phyloP scores from a whole-genome alignment of 1,140 invertebrate genomes.

The Plutomurus gul region DNA sequence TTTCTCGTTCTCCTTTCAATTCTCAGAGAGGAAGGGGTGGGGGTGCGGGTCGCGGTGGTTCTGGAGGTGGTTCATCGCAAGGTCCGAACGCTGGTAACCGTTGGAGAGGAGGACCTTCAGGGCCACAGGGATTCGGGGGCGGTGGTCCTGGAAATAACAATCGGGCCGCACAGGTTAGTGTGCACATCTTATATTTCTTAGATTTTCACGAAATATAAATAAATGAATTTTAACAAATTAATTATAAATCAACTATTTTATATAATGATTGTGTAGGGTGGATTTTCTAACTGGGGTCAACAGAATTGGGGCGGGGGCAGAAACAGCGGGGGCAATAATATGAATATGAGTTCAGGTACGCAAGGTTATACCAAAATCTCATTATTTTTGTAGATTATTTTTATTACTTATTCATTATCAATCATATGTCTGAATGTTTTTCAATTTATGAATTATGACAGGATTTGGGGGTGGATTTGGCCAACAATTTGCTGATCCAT shows the following conservation, averaged over 20 bases:
- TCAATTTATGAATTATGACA: not conserved
- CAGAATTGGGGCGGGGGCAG: not conserved
- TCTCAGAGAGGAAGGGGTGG: constrained; percentile 32
- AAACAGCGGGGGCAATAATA: not conserved
- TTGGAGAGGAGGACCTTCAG: constrained; percentile 4
- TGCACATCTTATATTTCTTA: not conserved
- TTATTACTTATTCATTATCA: not conserved
- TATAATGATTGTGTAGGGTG: not conserved
- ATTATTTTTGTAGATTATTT: not conserved
- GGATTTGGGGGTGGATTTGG: constrained; percentile 39
- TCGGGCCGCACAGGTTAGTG: not conserved
- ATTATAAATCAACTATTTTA: not conserved
- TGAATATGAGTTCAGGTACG: not conserved
- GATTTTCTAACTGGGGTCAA: constrained; percentile 13
- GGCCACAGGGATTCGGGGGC: not conserved
- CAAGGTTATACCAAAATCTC: no score
- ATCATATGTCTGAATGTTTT: not conserved
- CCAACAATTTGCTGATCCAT: constrained; percentile 36
- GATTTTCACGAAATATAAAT: no score
- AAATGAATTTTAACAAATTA: no score
- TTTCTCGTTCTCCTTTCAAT: not conserved
- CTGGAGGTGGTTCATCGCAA: constrained; percentile 33
- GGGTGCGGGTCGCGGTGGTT: constrained; percentile 42
- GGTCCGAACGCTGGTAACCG: not conserved
- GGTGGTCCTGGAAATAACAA: constrained; percentile 50